phyloP scores from a whole-genome alignment of 2,888 invertebrate species.

The Dendrolimus houi region DNA sequence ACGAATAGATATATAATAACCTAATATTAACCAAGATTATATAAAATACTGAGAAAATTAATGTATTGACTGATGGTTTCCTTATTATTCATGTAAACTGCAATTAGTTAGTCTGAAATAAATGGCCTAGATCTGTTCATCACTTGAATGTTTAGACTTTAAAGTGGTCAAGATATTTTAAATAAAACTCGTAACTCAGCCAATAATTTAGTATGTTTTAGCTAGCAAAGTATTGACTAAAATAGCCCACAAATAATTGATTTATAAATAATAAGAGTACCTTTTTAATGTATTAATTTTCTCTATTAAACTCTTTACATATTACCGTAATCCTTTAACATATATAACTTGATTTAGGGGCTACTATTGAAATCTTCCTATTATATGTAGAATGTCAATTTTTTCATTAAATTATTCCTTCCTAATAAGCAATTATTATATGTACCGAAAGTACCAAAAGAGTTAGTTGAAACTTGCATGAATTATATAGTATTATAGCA shows the following conservation, averaged over 20 bases:
- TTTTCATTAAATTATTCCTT: constrained; percentile 66
- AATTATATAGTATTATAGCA: constrained; percentile 32
- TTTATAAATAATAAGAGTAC: background rate
- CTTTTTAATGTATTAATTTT: background rate
- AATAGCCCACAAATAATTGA: background rate
- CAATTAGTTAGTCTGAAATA: background rate
- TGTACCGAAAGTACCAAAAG: constrained; percentile 55
- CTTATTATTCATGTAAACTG: too few species aligned
- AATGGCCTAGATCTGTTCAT: background rate
- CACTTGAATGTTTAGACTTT: background rate
- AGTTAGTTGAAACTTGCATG: constrained; percentile 53
- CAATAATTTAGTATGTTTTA: too few species aligned
- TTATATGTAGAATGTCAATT: constrained; percentile 44
- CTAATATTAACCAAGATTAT: background rate
- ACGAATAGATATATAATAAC: background rate
- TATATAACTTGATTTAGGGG: background rate
- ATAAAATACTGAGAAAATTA: background rate
- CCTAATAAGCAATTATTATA: constrained; percentile 65
- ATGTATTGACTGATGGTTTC: background rate
- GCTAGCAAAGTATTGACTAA: background rate
- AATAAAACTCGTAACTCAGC: background rate
- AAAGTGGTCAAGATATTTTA: background rate
- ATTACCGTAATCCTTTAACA: background rate
- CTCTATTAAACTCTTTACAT: background rate
- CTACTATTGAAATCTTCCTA: constrained; percentile 3